Base-by-base conservation (phyloP, 1,140 invertebrate genomes). In the Psix sp. region DNA sequence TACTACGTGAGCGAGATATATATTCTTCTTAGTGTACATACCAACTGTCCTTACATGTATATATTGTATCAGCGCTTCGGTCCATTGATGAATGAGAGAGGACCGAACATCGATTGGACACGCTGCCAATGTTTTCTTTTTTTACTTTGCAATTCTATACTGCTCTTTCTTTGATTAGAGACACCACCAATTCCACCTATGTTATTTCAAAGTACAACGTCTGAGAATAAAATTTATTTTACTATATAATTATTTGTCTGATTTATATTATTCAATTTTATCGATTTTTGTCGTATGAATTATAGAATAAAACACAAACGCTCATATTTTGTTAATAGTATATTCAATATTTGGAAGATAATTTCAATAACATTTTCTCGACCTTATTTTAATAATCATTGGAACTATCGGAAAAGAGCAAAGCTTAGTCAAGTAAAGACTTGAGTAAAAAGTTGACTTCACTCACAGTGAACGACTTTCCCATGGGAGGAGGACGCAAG, bases 391-490 rank as follows among this genome's bases (percentile, higher is more conserved):
- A 68, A 72, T 71, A 43, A 72, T 56, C 63, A 56, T 49, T 62
- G 54, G 63, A 73, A 42, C 68, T 35, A 18, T 72, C 68, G 65
- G 72, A 78, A 73, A 76, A 78, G 65, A 78, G 66, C 54, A 42
- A 73, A 72, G 63, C 73, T 72, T 65, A 66, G 65, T 63, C 42
- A 46, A 77, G 76, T 72, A 74, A 71, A 71, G 43, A 49, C 39
- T 36, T 10, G 51, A 52, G 71, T 62, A 81, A 80, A 84, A 83
- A 83, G 59, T 51, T 49, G 72, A 39, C 52, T 77, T 65, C 59
- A 63, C 63, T 78, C 74, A 77, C 78, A 75, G 79, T 81, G 77
- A 74, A 84, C 81, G 82, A 85, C 80, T 85, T 86, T 86, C 84
- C 84, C 84, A 85, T 86, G 84, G 78, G 82, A 65, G 63, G 74